Base-by-base conservation (phyloP, 2,797 vertebrate species). In the Pipistrellus nathusii region DNA sequence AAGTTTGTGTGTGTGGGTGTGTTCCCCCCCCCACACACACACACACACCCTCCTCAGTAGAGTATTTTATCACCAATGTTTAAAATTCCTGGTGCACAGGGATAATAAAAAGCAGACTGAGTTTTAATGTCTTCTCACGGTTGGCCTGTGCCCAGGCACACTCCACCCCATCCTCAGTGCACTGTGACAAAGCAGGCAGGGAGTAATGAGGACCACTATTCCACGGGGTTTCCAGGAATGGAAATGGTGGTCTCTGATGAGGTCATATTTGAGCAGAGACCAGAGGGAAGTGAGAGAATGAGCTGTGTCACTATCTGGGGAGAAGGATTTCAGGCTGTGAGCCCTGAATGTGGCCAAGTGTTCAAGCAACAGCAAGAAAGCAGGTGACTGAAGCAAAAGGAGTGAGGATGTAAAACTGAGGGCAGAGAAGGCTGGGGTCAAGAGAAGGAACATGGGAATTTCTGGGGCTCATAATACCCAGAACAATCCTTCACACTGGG, bases 131-230 rank as follows among this genome's bases (percentile, higher is more conserved):
- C 85, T 93, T 21, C n/a, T 46, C 84, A 44, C 1, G 8, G 11
- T 8, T 51, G 62, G n/a, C 44, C 44, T 81, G 30, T 3, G 6
- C 30, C 8, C 30, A 7, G 44, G 41, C 35, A 38, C 30, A 12
- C 48, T 38, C 30, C 0, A 0, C 32, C 15, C 8, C 15, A 8
- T 27, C 12, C 20, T 12, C 9, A 1, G 44, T n/a, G 35, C 30
- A n/a, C 23, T 0, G 11, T 11, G 57, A 5, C 73, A 13, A 44
- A 69, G 15, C 8, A 32, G 30, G 14, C 0, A 59, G 30, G 18
- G 51, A 38, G 53, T 12, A 23, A 35, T 23, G 21, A 86, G n/a
- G 27, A 20, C 6, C 5, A 0, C 48, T 62, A 4, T 5, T 62
- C 1, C 3, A 6, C 5, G 17, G 17, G 32, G 38, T 38, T 48